phyloP scores from a whole-genome alignment of 2,113 vertebrate genomes.

The Petromus typicus region DNA sequence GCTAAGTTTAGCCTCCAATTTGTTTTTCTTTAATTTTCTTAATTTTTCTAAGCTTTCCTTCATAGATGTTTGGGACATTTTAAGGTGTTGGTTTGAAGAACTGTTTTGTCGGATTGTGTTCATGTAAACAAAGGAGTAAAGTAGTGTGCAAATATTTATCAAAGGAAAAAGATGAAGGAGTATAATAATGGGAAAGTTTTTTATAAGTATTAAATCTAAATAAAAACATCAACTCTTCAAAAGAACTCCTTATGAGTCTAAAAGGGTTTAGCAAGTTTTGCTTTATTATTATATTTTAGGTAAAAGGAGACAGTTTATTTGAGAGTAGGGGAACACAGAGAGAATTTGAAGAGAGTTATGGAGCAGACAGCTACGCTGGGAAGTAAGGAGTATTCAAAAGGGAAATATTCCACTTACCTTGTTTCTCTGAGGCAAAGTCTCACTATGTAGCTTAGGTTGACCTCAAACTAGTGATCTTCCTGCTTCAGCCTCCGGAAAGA shows the following conservation, averaged over 20 bases:
- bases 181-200: not conserved
- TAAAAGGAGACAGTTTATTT: not conserved
- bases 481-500: not conserved
- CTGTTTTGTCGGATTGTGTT: not conserved
- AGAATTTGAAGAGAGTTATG: not conserved
- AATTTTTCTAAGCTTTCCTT: slow-evolving; percentile 37
- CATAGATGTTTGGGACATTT: slow-evolving; percentile 21
- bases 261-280: not conserved
- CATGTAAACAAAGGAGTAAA: slow-evolving; percentile 6
- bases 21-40: slow-evolving; percentile 48
- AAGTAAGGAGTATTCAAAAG: not conserved
- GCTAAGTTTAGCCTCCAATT: not conserved
- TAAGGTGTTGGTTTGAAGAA: slow-evolving; percentile 35
- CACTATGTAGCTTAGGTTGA: not conserved
- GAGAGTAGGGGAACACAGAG: not conserved
- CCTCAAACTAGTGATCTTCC: not conserved
- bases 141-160: slow-evolving; percentile 42
- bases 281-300: not conserved
- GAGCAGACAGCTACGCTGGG: not conserved
- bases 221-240: slow-evolving; percentile 11
- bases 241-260: not conserved
- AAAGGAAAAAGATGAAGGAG: slow-evolving; percentile 47
- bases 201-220: slow-evolving; percentile 36
- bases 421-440: not conserved
- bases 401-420: not conserved